Base-by-base conservation (phyloP, 2,888 invertebrate species). In the Maniola hyperantus region DNA sequence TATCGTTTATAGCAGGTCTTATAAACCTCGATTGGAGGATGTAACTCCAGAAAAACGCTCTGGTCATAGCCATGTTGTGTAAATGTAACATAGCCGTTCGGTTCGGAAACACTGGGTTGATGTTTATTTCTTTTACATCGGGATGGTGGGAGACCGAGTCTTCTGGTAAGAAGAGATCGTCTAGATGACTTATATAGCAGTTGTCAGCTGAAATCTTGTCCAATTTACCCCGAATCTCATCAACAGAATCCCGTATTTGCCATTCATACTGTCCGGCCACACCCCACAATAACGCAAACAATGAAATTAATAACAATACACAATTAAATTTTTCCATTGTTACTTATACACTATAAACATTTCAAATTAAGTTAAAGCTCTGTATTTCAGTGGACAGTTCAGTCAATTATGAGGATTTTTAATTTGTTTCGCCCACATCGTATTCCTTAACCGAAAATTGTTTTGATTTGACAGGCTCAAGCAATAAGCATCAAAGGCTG, bases 21-120 rank as follows among this genome's bases (percentile, higher is more conserved):
- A 97, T 97, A 77, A 97, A 97, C 71, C 98, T 93, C 34, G 97
- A 97, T 82, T 98, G 98, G 0, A 98, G 93, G 67, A 98, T 97
- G 76, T 97, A 98, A 85, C 98, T 98, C 96, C 97, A 99, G 86
- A 97, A 99, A 87, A 98, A 99, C 0, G 98, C 98, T 75, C 99
- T 93, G 83, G 96, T 98, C 83, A 99, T 92, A n/a, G 99, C 99
- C 95, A 99, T 96, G 85, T 99, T 99, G 85, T 99, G 99, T 67
- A 99, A 91, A 91, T 99, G 98, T 66, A 99, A 90, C 76, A 99
- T 88, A 33, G 97, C 97, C 0, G 99, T 99, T 77, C 99, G 94
- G 89, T 99, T 99, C 0, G 98, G 98, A 79, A 97, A 98, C 61
- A 99, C 95, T 10, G 98, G 97, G 91, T 99, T 98, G 64, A 98